phyloP scores from a whole-genome alignment of 1,140 invertebrate genomes.

The Scaptomyza pallida region DNA sequence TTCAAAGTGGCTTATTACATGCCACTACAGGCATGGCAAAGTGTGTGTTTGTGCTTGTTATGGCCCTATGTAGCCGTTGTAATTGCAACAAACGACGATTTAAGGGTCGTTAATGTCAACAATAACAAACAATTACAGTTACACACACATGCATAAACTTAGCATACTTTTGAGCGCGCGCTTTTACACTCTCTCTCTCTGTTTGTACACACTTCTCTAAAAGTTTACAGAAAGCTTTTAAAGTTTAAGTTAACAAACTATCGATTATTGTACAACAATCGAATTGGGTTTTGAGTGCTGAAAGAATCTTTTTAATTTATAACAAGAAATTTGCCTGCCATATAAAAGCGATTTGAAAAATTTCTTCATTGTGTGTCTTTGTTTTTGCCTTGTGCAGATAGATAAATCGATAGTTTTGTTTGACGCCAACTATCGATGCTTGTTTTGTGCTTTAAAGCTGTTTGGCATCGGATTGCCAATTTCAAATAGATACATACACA shows the following conservation, averaged over 20 bases:
- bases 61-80: conserved; percentile 21
- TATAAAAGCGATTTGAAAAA: no score
- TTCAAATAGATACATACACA: neutral
- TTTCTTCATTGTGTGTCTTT: neutral
- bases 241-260: neutral
- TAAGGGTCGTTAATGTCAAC: conserved; percentile 47
- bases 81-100: conserved; percentile 39
- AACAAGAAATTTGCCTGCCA: no score
- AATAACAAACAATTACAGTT: conserved; percentile 48
- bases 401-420: neutral
- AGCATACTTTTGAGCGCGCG: conserved; percentile 35
- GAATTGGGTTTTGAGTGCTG: neutral
- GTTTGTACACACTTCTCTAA: neutral
- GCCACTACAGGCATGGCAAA: neutral
- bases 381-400: no score
- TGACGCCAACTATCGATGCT: neutral
- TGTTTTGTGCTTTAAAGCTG: conserved; percentile 6
- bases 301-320: no score
- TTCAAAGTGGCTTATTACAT: conserved; percentile 33
- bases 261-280: conserved; percentile 3
- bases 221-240: neutral
- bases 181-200: neutral
- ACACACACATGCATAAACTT: no score
- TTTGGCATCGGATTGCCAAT: neutral
- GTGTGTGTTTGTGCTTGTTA: conserved; percentile 12